Evolutionary conservation across 2,797 vertebrate genomes (phyloP).

Genomic region (Sciaenops ocellatus): DNA sequence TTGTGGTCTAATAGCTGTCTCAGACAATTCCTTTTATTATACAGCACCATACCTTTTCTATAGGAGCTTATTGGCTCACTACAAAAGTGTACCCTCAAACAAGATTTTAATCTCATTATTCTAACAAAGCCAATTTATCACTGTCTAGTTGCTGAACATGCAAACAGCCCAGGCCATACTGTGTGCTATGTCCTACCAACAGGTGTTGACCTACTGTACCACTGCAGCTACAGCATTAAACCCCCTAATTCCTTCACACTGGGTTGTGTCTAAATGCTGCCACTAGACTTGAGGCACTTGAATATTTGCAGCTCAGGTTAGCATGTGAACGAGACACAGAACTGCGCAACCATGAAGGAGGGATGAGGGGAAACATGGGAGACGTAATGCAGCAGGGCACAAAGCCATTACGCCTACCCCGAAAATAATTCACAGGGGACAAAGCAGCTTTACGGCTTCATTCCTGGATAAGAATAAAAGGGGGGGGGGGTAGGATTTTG

Average conservation of each 20-base stretch:
- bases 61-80: constrained; percentile 32
- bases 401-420: constrained; percentile 80
- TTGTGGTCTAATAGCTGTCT: constrained; percentile 43
- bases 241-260: not conserved
- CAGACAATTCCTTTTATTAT: constrained; percentile 57
- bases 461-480: constrained; percentile 88
- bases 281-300: constrained; percentile 30
- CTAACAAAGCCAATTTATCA: constrained; percentile 38
- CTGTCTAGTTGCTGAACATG: constrained; percentile 36
- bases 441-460: constrained; percentile 82
- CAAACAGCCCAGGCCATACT: not conserved
- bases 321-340: constrained; percentile 60
- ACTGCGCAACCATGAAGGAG: constrained; percentile 66
- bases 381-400: constrained; percentile 76
- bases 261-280: constrained; percentile 30
- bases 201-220: constrained; percentile 37
- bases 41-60: constrained; percentile 20
- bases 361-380: constrained; percentile 72
- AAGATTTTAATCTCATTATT: constrained; percentile 56
- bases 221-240: not conserved
- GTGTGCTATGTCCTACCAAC: constrained; percentile 26
- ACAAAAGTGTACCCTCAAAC: constrained; percentile 34
- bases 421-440: constrained; percentile 82
- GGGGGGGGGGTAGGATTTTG: constrained; percentile 71
- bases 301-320: constrained; percentile 65